A percentile compares a stretch with the other conserved stretches of the same genome.
Evolutionary conservation across 2,888 invertebrate species (phyloP).

Genomic region (Nasonovia ribisnigri): DNA sequence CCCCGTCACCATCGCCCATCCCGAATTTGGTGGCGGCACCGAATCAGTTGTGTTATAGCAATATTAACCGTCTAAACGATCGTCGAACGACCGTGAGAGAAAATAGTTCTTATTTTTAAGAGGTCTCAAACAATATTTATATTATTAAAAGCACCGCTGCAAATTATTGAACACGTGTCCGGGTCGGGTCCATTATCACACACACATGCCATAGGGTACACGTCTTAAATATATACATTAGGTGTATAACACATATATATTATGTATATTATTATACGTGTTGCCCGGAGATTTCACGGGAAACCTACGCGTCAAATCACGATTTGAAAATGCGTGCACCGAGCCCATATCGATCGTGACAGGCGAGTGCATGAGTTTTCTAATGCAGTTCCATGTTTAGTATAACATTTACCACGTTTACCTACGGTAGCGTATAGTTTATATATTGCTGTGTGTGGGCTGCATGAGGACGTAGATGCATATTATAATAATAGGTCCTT

Average conservation of each 20-base stretch:
- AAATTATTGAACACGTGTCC: neutral
- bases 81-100: neutral
- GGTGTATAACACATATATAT: neutral
- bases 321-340: neutral
- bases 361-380: neutral
- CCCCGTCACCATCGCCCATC: neutral
- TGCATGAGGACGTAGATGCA: neutral
- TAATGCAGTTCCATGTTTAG: neutral
- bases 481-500: neutral
- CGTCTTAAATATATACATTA: neutral
- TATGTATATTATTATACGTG: neutral
- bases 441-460: neutral
- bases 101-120: neutral
- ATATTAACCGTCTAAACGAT: neutral
- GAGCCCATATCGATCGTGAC: constrained; percentile 24
- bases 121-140: neutral
- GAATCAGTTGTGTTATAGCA: neutral
- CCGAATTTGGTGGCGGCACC: neutral
- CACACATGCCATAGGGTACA: neutral
- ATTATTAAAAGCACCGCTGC: neutral
- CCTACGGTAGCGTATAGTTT: neutral
- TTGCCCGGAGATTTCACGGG: neutral
- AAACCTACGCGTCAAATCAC: neutral
- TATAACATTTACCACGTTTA: neutral
- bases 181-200: neutral